phyloP scores from a whole-genome alignment of 2,113 vertebrate species.

The Ciconia maguari region DNA sequence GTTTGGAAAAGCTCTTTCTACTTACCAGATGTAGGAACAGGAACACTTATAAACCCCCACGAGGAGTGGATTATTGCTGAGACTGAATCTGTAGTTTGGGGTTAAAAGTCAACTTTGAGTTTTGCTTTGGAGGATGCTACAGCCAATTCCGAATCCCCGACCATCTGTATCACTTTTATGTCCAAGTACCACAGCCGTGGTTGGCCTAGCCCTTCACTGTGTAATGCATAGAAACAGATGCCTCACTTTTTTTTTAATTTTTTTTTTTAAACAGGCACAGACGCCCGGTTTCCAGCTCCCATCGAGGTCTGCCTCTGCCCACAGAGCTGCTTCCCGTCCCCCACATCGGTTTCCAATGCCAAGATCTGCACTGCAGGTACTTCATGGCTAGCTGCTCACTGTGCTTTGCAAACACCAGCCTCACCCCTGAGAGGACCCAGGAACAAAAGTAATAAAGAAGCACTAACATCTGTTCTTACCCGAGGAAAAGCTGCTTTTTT shows the following conservation, averaged over 20 bases:
- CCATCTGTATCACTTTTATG: too few species aligned
- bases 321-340: not conserved
- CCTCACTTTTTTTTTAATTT: not conserved
- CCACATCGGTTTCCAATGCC: not conserved
- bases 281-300: not conserved
- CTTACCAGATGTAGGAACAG: not conserved
- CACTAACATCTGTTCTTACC: not conserved
- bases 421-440: not conserved
- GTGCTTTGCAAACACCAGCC: not conserved
- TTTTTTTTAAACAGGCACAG: not conserved
- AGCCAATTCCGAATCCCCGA: fast-evolving
- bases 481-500: not conserved
- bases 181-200: not conserved
- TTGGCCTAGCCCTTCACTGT: not conserved
- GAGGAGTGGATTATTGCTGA: not conserved
- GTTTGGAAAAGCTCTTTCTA: not conserved
- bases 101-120: not conserved
- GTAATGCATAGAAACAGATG: not conserved
- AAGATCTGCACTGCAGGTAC: not conserved
- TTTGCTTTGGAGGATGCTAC: not conserved
- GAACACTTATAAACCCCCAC: not conserved
- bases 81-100: not conserved
- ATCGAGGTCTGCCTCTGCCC: not conserved
- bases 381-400: not conserved
- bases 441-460: not conserved